phyloP scores from a whole-genome alignment of 2,888 invertebrate genomes.

The Linnaemya vulpina region DNA sequence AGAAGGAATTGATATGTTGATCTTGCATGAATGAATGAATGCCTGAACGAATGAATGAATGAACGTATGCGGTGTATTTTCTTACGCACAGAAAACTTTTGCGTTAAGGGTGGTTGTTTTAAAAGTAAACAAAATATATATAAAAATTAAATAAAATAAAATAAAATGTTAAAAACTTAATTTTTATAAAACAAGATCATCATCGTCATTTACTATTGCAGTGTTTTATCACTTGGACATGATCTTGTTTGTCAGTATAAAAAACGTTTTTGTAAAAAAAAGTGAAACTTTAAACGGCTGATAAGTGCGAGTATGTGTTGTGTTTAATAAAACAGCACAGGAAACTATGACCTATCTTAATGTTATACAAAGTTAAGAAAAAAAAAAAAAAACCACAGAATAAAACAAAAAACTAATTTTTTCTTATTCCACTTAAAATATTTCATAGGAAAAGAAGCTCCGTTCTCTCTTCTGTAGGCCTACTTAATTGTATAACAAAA shows the following conservation, averaged over 20 bases:
- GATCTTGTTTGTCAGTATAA: conserved; percentile 46
- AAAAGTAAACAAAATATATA: background rate
- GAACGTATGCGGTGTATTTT: background rate
- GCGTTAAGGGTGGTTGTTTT: conserved; percentile 64
- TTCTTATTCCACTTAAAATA: background rate
- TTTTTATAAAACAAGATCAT: conserved; percentile 52
- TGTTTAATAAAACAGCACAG: conserved; percentile 39
- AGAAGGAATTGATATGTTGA: conserved; percentile 43
- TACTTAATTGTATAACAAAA: conserved; percentile 44
- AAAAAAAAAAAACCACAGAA: background rate
- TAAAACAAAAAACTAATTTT: background rate
- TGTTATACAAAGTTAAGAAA: conserved; percentile 22
- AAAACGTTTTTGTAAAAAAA: conserved; percentile 55
- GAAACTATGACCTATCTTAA: conserved; percentile 71
- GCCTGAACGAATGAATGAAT: background rate
- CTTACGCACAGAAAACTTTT: conserved; percentile 57
- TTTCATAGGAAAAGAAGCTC: background rate
- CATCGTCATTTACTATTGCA: conserved; percentile 60
- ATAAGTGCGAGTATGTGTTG: background rate
- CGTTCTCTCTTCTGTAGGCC: conserved; percentile 47
- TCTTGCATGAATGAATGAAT: conserved; percentile 20
- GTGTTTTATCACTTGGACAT: conserved; percentile 61
- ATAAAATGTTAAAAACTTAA: conserved; percentile 28
- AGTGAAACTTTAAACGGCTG: conserved; percentile 60
- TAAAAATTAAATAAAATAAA: conserved; percentile 2